phyloP scores from a whole-genome alignment of 2,888 invertebrate species.

The Drosophila borealis region DNA sequence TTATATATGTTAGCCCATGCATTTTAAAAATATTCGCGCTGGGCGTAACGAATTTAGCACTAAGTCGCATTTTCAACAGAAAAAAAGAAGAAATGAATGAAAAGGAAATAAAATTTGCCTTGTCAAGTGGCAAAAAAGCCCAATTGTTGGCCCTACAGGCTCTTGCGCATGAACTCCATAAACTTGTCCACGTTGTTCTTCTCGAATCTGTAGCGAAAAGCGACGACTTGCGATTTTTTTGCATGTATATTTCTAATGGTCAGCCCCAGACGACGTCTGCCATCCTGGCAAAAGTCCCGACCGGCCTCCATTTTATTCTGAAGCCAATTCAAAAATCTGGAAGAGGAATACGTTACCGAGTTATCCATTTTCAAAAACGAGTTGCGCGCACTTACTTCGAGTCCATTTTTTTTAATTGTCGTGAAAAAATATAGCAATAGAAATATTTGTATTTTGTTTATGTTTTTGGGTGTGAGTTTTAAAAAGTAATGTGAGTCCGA shows the following conservation, averaged over 20 bases:
- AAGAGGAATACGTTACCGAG: too few species aligned
- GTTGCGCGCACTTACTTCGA: not conserved
- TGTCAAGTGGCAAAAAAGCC: not conserved
- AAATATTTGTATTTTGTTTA: not conserved
- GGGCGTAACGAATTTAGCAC: too few species aligned
- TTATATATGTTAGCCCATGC: too few species aligned
- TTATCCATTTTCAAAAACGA: not conserved
- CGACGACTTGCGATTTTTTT: not conserved
- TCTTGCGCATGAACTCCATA: slow-evolving; percentile 2
- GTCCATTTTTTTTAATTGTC: not conserved
- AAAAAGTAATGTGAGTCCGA: too few species aligned
- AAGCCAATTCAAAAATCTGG: not conserved
- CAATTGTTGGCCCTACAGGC: not conserved
- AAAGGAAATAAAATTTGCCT: not conserved
- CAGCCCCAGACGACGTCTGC: slow-evolving; percentile 8
- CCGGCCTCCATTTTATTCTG: not conserved
- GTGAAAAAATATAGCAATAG: not conserved
- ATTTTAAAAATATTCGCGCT: too few species aligned
- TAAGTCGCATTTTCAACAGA: not conserved
- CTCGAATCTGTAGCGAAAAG: not conserved
- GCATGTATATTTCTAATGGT: slow-evolving; percentile 15
- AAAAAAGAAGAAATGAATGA: not conserved
- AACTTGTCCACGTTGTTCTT: not conserved
- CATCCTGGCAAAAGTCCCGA: slow-evolving; percentile 4
- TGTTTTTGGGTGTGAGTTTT: not conserved